Evolutionary conservation across 2,888 invertebrate species (phyloP).

Genomic region (Ceramica pisi): DNA sequence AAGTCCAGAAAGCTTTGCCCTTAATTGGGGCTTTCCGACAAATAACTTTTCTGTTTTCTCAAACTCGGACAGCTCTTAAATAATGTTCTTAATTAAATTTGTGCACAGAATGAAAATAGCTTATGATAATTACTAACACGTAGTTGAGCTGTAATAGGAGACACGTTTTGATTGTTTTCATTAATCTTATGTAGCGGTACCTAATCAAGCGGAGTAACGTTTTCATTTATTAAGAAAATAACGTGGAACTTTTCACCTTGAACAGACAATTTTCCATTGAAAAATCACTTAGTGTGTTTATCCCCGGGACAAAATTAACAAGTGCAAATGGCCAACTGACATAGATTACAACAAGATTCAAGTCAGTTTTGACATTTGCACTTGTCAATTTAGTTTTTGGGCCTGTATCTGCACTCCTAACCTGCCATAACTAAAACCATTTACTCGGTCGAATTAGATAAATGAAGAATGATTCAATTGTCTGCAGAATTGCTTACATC

Average conservation of each 20-base stretch:
- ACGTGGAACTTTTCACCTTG: neutral
- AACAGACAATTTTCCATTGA: neutral
- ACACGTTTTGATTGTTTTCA: constrained; percentile 44
- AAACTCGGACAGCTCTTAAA: constrained; percentile 88
- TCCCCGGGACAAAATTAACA: too few relatives aligned
- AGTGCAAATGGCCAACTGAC: too few relatives aligned
- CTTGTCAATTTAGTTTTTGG: constrained; percentile 15
- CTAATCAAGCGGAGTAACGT: constrained; percentile 14
- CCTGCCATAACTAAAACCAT: constrained; percentile 61
- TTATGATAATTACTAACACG: constrained; percentile 71
- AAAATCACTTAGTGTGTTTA: too few relatives aligned
- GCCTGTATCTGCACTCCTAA: constrained; percentile 28
- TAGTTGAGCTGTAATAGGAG: constrained; percentile 23
- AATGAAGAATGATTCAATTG: constrained; percentile 79
- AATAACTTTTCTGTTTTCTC: constrained; percentile 90
- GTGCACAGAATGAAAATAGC: constrained; percentile 78
- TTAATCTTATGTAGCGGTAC: constrained; percentile 36
- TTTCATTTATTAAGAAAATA: neutral
- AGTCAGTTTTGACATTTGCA: too few relatives aligned
- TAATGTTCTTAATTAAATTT: constrained; percentile 88
- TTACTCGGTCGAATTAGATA: constrained; percentile 67
- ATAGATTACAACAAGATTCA: too few relatives aligned
- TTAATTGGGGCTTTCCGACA: constrained; percentile 90
- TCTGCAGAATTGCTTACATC: constrained; percentile 79
- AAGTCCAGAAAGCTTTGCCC: constrained; percentile 89